Conservation (phyloP, 2,797 vertebrate genomes). For the Paramormyrops hopkinsi region DNA sequence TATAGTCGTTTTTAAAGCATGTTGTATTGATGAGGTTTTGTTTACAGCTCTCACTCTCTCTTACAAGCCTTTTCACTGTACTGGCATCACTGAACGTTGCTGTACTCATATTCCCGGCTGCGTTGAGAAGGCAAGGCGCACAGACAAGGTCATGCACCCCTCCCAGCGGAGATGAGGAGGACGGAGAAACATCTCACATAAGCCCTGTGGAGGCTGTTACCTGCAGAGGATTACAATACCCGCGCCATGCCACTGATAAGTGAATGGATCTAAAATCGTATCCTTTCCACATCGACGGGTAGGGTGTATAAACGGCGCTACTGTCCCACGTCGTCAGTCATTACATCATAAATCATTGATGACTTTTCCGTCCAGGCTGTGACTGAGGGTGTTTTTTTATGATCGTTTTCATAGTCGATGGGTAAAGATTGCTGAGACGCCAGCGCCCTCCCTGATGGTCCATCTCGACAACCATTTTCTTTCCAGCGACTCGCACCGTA, state of each 20-base stretch:
- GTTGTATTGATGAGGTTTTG: background rate
- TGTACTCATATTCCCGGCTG: background rate
- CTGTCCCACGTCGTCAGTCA: background rate
- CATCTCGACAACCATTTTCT: background rate
- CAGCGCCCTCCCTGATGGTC: constrained; percentile 2
- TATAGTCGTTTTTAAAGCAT: background rate
- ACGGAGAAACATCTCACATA: constrained; percentile 5
- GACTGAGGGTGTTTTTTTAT: background rate
- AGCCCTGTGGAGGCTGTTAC: constrained; percentile 11
- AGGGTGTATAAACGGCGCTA: constrained; percentile 3
- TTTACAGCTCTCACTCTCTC: background rate
- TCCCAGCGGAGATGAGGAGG: constrained; percentile 11
- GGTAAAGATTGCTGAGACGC: background rate
- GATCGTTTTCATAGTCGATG: background rate
- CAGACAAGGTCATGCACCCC: constrained; percentile 31
- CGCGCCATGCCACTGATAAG: background rate
- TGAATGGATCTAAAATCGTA: constrained; percentile 14
- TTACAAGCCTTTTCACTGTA: background rate
- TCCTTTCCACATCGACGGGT: background rate
- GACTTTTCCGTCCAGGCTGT: background rate
- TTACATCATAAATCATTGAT: background rate
- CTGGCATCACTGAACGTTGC: background rate
- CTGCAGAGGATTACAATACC: constrained; percentile 19
- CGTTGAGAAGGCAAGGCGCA: constrained; percentile 11
- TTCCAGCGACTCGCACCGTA: background rate